These are phyloP conservation scores for Pyrocephalus nanus DNA, from an alignment of 2,797 vertebrate species.

Conservation along the genomic window DNA sequence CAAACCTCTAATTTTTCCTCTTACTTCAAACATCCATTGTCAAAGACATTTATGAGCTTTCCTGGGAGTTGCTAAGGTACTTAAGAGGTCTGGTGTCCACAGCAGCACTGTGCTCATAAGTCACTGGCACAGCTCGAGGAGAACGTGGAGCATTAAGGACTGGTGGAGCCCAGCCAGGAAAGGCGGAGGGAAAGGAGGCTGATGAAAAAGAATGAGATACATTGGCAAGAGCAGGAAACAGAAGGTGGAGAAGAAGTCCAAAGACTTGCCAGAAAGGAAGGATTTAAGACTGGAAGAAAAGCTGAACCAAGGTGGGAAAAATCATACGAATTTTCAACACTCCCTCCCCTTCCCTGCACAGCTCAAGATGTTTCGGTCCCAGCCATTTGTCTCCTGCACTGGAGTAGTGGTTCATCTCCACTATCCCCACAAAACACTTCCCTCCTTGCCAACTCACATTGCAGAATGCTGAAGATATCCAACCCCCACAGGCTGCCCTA, in stretches of 20 bases:
- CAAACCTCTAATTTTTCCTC: neutral
- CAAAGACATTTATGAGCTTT: slow-evolving; percentile 39
- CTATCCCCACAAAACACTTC: neutral
- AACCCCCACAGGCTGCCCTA: neutral
- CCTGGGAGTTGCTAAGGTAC: slow-evolving; percentile 14
- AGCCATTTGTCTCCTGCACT: neutral
- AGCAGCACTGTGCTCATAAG: slow-evolving; percentile 4
- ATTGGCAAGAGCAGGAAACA: neutral
- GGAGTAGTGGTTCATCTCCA: neutral
- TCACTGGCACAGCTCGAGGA: slow-evolving; percentile 2
- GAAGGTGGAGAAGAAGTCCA: neutral
- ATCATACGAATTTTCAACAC: neutral
- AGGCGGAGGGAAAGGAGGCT: neutral
- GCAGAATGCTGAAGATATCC: neutral
- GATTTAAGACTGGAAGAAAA: neutral
- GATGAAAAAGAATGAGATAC: neutral
- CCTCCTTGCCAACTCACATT: neutral
- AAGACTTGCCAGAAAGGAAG: neutral
- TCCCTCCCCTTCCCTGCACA: neutral
- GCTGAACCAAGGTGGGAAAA: neutral
- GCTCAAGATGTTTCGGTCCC: neutral
- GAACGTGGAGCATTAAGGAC: neutral
- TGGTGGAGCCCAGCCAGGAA: slow-evolving; percentile 15
- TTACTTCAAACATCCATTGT: neutral
- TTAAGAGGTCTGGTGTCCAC: slow-evolving; percentile 33